Evolutionary conservation across 30 jellyfish, hydroid and myxozoan species (phyloP).

Genomic region (Haliclystus octoradiatus): DNA sequence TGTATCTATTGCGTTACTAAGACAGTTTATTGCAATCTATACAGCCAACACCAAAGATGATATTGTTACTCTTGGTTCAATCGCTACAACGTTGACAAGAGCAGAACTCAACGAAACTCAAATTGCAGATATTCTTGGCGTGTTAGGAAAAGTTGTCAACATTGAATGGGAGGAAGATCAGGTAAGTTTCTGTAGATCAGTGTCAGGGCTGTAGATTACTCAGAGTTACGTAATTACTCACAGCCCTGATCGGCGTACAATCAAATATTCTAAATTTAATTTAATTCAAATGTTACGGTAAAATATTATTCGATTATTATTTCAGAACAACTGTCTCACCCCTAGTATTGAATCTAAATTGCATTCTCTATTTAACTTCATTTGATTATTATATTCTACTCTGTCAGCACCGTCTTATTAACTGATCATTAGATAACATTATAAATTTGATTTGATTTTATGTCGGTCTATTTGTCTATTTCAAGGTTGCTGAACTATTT

Average conservation of each 20-base stretch:
- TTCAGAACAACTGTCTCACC: too few relatives aligned
- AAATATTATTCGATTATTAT: too few relatives aligned
- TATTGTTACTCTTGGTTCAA: slow-evolving; percentile 39
- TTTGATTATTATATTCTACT: background rate
- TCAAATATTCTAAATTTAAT: too few relatives aligned
- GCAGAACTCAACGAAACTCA: slow-evolving; percentile 50
- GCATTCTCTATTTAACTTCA: background rate
- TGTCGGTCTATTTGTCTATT: background rate
- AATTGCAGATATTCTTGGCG: slow-evolving; percentile 42
- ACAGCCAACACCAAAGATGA: slow-evolving; percentile 43
- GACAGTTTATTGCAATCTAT: slow-evolving; percentile 56
- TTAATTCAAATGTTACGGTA: too few relatives aligned
- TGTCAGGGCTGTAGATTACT: too few relatives aligned
- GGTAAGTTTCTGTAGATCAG: too few relatives aligned
- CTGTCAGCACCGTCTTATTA: too few relatives aligned
- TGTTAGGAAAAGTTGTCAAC: slow-evolving; percentile 31
- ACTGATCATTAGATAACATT: too few relatives aligned
- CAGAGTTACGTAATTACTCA: too few relatives aligned
- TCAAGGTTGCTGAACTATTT: slow-evolving; percentile 59
- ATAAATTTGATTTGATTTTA: background rate
- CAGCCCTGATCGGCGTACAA: too few relatives aligned
- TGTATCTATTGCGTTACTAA: slow-evolving; percentile 46
- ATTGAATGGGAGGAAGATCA: slow-evolving; percentile 81
- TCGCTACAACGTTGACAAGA: slow-evolving; percentile 66
- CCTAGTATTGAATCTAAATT: too few relatives aligned